Evolutionary conservation across 2,113 vertebrate species (phyloP).

Genomic region (Sterna hirundo): DNA sequence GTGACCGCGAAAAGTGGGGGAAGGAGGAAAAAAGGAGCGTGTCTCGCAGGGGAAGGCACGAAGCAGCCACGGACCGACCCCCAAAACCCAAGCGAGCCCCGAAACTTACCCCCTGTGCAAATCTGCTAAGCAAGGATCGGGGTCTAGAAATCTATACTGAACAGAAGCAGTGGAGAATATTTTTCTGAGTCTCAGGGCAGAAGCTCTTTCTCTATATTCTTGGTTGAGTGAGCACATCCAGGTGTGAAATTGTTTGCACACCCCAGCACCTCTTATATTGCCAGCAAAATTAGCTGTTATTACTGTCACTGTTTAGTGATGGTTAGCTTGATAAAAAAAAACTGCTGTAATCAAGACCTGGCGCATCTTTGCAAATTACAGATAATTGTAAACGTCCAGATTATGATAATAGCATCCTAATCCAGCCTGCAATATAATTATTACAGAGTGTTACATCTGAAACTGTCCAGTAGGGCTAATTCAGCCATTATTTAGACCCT

Average conservation of each 20-base stretch:
- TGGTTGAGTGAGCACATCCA: constrained; percentile 99
- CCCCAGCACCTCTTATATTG: constrained; percentile 99
- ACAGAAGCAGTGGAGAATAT: constrained; percentile 75
- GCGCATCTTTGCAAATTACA: constrained; percentile 99
- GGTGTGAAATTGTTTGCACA: constrained; percentile 99
- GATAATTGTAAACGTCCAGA: constrained; percentile 99
- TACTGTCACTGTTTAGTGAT: constrained; percentile 99
- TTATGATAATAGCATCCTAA: constrained; percentile 99
- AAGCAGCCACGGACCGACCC: neutral
- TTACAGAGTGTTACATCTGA: constrained; percentile 99
- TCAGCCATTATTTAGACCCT: constrained; percentile 97
- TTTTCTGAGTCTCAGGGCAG: constrained; percentile 82
- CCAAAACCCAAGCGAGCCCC: neutral
- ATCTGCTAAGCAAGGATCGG: constrained; percentile 73
- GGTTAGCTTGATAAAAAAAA: constrained; percentile 94
- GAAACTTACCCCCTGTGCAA: constrained; percentile 83
- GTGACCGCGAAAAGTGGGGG: neutral
- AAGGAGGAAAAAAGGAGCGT: neutral
- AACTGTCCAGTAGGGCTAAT: constrained; percentile 99
- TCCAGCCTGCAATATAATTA: constrained; percentile 99
- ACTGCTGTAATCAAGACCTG: constrained; percentile 99
- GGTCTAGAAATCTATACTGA: constrained; percentile 76
- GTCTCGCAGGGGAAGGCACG: constrained; percentile 8
- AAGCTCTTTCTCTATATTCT: constrained; percentile 87
- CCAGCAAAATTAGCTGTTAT: constrained; percentile 99